Conservation (phyloP, 2,888 invertebrate genomes). For the Tetranychus truncatus region DNA sequence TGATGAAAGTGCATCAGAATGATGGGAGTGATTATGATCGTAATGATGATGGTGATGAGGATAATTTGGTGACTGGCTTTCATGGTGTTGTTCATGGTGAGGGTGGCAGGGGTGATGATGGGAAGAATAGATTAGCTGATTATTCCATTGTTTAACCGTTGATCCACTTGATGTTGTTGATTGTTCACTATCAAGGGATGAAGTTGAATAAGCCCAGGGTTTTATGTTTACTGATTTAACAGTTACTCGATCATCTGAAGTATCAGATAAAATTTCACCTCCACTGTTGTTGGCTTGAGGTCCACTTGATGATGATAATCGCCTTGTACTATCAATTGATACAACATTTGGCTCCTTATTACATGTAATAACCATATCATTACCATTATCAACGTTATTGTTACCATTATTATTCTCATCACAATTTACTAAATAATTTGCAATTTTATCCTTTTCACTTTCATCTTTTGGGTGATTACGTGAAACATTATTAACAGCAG, state of each 20-base stretch:
- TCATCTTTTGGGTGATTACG: not conserved
- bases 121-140: not conserved
- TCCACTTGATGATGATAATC: not conserved
- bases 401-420: not conserved
- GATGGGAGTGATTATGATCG: not conserved
- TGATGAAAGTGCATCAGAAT: not conserved
- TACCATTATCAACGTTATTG: not conserved
- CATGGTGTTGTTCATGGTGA: not conserved
- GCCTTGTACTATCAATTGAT: no score
- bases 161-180: conserved; percentile 1
- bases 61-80: no score
- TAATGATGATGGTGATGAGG: no score
- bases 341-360: not conserved
- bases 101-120: not conserved
- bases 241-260: not conserved
- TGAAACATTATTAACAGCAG: not conserved
- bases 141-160: not conserved
- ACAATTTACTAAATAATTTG: not conserved
- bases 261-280: not conserved
- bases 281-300: not conserved
- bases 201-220: not conserved
- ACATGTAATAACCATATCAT: not conserved
- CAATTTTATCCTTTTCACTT: not conserved
- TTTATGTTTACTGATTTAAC: not conserved
- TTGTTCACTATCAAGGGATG: not conserved